Conservation (phyloP, 2,888 invertebrate genomes). For the Athetis lepigone region DNA sequence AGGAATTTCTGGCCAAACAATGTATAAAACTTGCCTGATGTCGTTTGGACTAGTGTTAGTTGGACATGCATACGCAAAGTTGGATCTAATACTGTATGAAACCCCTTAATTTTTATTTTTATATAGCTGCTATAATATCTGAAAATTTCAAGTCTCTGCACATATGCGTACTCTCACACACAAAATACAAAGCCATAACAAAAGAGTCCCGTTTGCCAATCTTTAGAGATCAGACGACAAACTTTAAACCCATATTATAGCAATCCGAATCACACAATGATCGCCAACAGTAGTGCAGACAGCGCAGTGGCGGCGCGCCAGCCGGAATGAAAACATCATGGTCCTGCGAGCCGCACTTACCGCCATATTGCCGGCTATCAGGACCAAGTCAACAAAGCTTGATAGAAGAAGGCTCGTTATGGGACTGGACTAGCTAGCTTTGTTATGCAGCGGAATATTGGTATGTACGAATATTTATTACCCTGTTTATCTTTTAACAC, state of each 20-base stretch:
- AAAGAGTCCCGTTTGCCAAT: no score
- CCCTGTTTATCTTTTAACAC: slow-evolving; percentile 14
- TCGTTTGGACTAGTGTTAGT: no score
- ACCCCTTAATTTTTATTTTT: no score
- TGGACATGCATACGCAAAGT: no score
- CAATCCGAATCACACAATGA: slow-evolving; percentile 16
- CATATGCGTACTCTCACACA: no score
- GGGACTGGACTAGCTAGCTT: slow-evolving; percentile 28
- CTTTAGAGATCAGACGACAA: no score
- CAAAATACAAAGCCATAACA: no score
- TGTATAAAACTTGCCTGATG: no score
- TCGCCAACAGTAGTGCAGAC: slow-evolving; percentile 35
- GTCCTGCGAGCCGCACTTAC: slow-evolving; percentile 27
- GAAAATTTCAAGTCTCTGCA: no score
- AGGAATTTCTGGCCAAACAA: no score
- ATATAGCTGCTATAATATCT: no score
- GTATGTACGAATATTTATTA: slow-evolving; percentile 2
- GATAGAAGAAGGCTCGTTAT: slow-evolving; percentile 21
- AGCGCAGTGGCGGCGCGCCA: slow-evolving; percentile 51
- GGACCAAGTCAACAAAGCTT: slow-evolving; percentile 45
- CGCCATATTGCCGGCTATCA: slow-evolving; percentile 26
- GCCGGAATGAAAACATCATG: slow-evolving; percentile 53
- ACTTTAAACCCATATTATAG: slow-evolving; percentile 4
- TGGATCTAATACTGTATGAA: no score
- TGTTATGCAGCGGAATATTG: background rate